Evolutionary conservation across 2,888 invertebrate genomes (phyloP).

Genomic region (Orgyia antiqua): DNA sequence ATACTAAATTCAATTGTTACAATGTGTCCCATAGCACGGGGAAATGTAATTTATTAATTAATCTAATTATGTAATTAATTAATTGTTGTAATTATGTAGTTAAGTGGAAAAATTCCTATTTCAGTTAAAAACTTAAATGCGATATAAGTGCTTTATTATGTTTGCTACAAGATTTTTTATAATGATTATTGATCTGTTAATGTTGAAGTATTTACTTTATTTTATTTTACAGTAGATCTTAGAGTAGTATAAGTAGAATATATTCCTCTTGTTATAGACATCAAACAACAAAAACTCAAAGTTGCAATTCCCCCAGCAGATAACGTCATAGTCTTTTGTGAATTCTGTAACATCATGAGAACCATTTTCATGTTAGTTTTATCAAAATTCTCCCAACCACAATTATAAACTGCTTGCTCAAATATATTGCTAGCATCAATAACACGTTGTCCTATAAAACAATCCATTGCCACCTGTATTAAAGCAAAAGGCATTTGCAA

Average conservation of each 20-base stretch:
- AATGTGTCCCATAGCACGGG: too few species aligned
- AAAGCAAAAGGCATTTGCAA: constrained; percentile 25
- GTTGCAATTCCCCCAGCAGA: constrained; percentile 48
- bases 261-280: constrained; percentile 42
- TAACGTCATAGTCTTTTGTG: constrained; percentile 46
- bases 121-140: background rate
- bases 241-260: constrained; percentile 53
- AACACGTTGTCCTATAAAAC: constrained; percentile 46
- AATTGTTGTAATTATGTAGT: background rate
- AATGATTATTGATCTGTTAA: too few species aligned
- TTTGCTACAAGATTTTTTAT: too few species aligned
- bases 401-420: constrained; percentile 43
- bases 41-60: too few species aligned
- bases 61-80: too few species aligned
- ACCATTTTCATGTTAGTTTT: constrained; percentile 43
- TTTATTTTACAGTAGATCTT: constrained; percentile 28
- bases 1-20: too few species aligned
- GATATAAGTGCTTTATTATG: background rate
- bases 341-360: constrained; percentile 39
- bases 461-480: constrained; percentile 40
- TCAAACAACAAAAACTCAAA: constrained; percentile 40
- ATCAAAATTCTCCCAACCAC: constrained; percentile 55
- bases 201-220: too few species aligned
- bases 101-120: too few species aligned
- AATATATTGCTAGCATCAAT: constrained; percentile 44